Base-by-base conservation (phyloP, 2,113 vertebrate species). In the Oxygymnocypris stewartii region DNA sequence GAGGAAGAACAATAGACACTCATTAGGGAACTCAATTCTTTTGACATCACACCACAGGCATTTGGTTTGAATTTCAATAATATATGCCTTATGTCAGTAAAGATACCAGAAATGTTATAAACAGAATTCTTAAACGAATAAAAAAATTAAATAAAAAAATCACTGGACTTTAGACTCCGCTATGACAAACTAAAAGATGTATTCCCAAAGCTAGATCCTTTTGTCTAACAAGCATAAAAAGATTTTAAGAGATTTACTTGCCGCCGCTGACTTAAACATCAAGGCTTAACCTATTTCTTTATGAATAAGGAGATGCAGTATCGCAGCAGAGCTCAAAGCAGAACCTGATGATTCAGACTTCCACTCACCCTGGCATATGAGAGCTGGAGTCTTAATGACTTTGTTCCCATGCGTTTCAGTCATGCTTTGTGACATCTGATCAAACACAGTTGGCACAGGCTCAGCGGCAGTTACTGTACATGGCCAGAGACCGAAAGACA, bases 211-310 rank as follows among this genome's bases (percentile, higher is more conserved):
- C 88, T 91, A 87, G 85, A 88, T 82, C 75, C 88, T 85, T 92
- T 92, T 93, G 91, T 92, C 91, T 92, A 90, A 92, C 89, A 94
- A 89, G 90, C 90, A 91, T 92, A 91, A 90, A 90, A 91, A 90
- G 91, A 93, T 93, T 94, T 92, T 77, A 89, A 86, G 89, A 94
- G 92, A 92, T 94, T 92, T 92, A 91, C 88, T 90, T 89, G 87
- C 90, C 84, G 86, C 87, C 82, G 92, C 90, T 89, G 91, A 92
- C 93, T 94, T 92, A 92, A 93, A 94, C 92, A 94, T 93, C 92
- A 93, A 92, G 92, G 91, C 91, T 91, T 93, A 94, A 93, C 91
- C 91, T 93, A 93, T 93, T 94, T 94, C 90, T 92, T 92, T 91
- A 92, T 92, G 90, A 93, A 91, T 88, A 93, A 89, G 86, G 81